phyloP scores from a whole-genome alignment of 2,888 invertebrate genomes.

The Diarsia brunnea region DNA sequence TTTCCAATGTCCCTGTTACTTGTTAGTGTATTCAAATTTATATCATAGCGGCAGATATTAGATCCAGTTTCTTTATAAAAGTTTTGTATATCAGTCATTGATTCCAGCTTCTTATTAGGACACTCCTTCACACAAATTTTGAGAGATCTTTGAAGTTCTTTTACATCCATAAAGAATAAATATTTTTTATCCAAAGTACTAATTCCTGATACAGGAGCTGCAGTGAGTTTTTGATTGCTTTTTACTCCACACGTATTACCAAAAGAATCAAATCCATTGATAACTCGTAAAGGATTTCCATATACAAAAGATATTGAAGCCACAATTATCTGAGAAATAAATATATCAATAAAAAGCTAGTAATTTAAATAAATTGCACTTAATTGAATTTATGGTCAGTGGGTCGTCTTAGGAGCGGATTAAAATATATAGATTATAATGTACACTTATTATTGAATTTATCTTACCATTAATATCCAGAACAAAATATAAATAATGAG shows the following conservation, averaged over 20 bases:
- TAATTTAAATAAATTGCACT: not conserved
- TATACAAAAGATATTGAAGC: conserved; percentile 97
- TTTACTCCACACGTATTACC: conserved; percentile 98
- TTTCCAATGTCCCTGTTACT: conserved; percentile 78
- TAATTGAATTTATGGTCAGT: too few species aligned
- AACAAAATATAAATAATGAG: conserved; percentile 94
- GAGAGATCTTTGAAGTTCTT: conserved; percentile 93
- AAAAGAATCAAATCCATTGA: conserved; percentile 98
- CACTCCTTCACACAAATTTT: conserved; percentile 98
- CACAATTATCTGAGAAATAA: conserved; percentile 91
- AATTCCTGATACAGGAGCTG: conserved; percentile 94
- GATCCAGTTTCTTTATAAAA: conserved; percentile 94
- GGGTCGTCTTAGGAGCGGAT: too few species aligned
- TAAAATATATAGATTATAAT: too few species aligned
- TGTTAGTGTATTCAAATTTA: conserved; percentile 90
- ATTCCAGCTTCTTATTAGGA: conserved; percentile 92
- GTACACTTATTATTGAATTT: not conserved
- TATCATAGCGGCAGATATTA: conserved; percentile 94
- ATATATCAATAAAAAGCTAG: conserved; percentile 1
- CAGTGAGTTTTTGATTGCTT: conserved; percentile 93
- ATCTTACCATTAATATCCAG: conserved; percentile 95
- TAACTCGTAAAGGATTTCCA: conserved; percentile 95
- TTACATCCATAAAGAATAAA: conserved; percentile 96
- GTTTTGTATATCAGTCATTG: conserved; percentile 92
- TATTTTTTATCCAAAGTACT: conserved; percentile 95